Percentiles rank a stretch among this genome's conserved stretches.
Conservation (phyloP, 2,888 invertebrate genomes). For the Polia nebulosa region DNA sequence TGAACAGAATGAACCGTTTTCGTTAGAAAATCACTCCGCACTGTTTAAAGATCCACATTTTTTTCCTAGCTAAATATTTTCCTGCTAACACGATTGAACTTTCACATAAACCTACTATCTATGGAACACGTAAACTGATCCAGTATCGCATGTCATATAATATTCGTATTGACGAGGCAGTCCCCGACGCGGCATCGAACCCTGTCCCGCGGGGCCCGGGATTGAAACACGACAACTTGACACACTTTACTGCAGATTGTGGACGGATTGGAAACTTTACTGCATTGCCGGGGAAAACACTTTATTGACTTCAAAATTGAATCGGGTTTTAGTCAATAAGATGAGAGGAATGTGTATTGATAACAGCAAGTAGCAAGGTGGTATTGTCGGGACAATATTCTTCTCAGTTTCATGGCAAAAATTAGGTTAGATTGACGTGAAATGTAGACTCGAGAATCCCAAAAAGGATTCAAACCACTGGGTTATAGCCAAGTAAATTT, state of each 20-base stretch:
- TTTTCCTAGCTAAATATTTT: neutral
- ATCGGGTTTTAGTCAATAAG: constrained; percentile 21
- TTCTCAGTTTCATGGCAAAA: too few relatives aligned
- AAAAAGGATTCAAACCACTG: too few relatives aligned
- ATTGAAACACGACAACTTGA: constrained; percentile 71
- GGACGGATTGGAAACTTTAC: constrained; percentile 62
- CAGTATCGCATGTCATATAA: constrained; percentile 60
- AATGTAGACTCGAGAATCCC: too few relatives aligned
- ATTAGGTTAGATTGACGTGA: too few relatives aligned
- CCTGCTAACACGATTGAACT: neutral
- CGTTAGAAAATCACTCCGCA: too few relatives aligned
- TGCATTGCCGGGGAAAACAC: constrained; percentile 58
- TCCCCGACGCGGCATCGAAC: constrained; percentile 64
- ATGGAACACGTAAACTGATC: constrained; percentile 42
- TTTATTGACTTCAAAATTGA: constrained; percentile 41
- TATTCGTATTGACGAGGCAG: constrained; percentile 58
- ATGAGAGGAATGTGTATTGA: neutral
- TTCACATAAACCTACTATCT: constrained; percentile 6
- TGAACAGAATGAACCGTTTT: too few relatives aligned
- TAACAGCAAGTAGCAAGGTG: neutral
- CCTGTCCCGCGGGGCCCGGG: constrained; percentile 57
- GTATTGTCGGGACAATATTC: too few relatives aligned
- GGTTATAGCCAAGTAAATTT: too few relatives aligned
- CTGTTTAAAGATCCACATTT: too few relatives aligned
- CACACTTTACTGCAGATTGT: constrained; percentile 66